Conservation (phyloP, 2,888 invertebrate species). For the Drosophila tripunctata region DNA sequence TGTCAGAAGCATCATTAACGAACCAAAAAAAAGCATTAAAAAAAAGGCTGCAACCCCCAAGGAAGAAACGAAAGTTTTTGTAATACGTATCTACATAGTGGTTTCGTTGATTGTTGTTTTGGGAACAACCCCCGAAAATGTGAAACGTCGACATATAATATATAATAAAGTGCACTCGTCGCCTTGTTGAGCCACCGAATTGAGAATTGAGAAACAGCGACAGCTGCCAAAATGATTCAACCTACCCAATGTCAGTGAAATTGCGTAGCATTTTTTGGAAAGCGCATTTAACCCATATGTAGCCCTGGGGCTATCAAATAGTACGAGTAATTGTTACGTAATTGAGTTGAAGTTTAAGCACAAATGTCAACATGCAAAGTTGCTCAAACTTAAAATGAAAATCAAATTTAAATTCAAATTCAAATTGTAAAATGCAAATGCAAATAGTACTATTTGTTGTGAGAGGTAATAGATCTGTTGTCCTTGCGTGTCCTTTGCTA, state of each 20-base stretch:
- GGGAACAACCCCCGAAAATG: constrained; percentile 48
- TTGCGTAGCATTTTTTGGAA: constrained; percentile 42
- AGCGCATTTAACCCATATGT: constrained; percentile 63
- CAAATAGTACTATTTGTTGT: constrained; percentile 48
- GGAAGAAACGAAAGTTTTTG: constrained; percentile 6
- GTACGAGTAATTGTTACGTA: constrained; percentile 59
- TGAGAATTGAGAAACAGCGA: constrained; percentile 59
- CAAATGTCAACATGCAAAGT: constrained; percentile 48
- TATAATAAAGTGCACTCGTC: constrained; percentile 68
- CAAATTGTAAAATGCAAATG: constrained; percentile 74
- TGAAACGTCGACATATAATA: constrained; percentile 33
- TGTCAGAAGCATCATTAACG: constrained; percentile 73
- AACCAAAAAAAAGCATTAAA: constrained; percentile 19
- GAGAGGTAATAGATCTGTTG: constrained; percentile 21
- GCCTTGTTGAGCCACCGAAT: constrained; percentile 40
- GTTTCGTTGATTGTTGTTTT: constrained; percentile 8
- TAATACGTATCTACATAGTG: constrained; percentile 40
- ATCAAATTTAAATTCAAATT: constrained; percentile 46
- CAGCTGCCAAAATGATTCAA: constrained; percentile 63
- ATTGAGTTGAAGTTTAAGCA: constrained; percentile 62
- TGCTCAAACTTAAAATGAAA: neutral
- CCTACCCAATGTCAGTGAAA: constrained; percentile 12
- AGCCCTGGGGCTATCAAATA: constrained; percentile 27
- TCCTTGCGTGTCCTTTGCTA: constrained; percentile 11
- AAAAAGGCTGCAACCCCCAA: constrained; percentile 52